These are phyloP conservation scores for Pterostichus niger DNA, from an alignment of 2,888 invertebrate genomes.

Conservation along the genomic window DNA sequence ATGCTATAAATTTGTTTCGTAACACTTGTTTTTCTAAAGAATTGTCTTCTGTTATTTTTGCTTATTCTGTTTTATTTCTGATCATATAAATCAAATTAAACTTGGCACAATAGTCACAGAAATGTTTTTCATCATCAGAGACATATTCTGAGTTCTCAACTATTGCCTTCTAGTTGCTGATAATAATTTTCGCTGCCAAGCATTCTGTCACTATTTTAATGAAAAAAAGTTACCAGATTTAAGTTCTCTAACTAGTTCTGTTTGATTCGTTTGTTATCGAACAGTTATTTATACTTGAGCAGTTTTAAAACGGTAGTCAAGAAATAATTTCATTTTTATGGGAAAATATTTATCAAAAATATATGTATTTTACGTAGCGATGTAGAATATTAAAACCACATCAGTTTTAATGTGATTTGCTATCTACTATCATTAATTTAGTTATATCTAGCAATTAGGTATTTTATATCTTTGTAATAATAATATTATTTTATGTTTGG, in stretches of 20 bases:
- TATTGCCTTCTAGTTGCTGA: too few species aligned
- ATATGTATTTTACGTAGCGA: not conserved
- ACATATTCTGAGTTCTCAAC: not conserved
- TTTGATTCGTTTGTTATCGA: too few species aligned
- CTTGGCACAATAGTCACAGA: too few species aligned
- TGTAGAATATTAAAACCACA: slow-evolving; percentile 40
- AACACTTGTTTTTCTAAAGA: slow-evolving; percentile 11
- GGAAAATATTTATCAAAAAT: not conserved
- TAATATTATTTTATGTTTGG: slow-evolving; percentile 41
- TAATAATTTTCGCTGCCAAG: too few species aligned
- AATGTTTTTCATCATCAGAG: too few species aligned
- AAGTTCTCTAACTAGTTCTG: too few species aligned
- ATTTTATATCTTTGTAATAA: slow-evolving; percentile 41
- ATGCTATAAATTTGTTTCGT: slow-evolving; percentile 11
- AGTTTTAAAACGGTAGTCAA: not conserved
- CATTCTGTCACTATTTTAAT: too few species aligned
- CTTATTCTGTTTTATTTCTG: too few species aligned
- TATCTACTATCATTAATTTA: slow-evolving; percentile 32
- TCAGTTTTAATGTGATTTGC: slow-evolving; percentile 22
- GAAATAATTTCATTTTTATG: not conserved
- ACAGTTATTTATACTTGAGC: not conserved
- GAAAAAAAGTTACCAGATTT: too few species aligned
- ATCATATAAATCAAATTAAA: too few species aligned
- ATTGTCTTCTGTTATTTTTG: slow-evolving; percentile 1
- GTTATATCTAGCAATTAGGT: slow-evolving; percentile 24